Evolutionary conservation across 2,797 vertebrate genomes (phyloP).

Genomic region (Sparidentex hasta): DNA sequence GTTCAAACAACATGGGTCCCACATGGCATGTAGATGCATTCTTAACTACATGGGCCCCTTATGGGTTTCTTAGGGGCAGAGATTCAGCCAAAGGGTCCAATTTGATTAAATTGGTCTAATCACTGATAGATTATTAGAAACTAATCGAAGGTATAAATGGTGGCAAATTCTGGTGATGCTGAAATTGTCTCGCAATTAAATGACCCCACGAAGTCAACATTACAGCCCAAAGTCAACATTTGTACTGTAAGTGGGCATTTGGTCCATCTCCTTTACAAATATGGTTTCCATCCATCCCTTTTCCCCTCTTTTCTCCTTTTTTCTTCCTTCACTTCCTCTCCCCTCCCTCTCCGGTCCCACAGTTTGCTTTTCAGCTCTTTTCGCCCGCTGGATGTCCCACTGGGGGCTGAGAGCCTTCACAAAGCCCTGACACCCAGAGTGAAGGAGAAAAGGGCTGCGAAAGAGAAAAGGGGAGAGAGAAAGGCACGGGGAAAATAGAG

Average conservation of each 20-base stretch:
- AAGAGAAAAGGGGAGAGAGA: slow-evolving; percentile 68
- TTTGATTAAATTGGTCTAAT: neutral
- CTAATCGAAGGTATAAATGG: slow-evolving; percentile 2
- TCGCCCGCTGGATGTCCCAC: slow-evolving; percentile 67
- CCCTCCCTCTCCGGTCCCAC: slow-evolving; percentile 52
- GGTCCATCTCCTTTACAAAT: slow-evolving; percentile 15
- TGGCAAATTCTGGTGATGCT: neutral
- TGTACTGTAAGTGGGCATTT: slow-evolving; percentile 1
- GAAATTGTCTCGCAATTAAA: neutral
- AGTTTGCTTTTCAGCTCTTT: slow-evolving; percentile 72
- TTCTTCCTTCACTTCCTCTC: slow-evolving; percentile 30
- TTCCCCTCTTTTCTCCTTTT: slow-evolving; percentile 15
- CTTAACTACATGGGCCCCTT: neutral
- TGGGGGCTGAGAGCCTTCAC: slow-evolving; percentile 71
- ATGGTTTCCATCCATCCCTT: slow-evolving; percentile 18
- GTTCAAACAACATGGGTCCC: slow-evolving; percentile 11
- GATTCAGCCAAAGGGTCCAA: neutral
- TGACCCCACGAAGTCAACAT: neutral
- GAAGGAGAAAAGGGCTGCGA: slow-evolving; percentile 70
- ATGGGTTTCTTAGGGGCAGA: neutral
- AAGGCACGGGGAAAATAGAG: slow-evolving; percentile 67
- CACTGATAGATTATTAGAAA: slow-evolving; percentile 7
- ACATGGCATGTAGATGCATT: slow-evolving; percentile 1
- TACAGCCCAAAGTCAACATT: neutral
- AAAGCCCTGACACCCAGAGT: slow-evolving; percentile 75